Base-by-base conservation (phyloP, 2,113 vertebrate genomes). In the Podarcis muralis region DNA sequence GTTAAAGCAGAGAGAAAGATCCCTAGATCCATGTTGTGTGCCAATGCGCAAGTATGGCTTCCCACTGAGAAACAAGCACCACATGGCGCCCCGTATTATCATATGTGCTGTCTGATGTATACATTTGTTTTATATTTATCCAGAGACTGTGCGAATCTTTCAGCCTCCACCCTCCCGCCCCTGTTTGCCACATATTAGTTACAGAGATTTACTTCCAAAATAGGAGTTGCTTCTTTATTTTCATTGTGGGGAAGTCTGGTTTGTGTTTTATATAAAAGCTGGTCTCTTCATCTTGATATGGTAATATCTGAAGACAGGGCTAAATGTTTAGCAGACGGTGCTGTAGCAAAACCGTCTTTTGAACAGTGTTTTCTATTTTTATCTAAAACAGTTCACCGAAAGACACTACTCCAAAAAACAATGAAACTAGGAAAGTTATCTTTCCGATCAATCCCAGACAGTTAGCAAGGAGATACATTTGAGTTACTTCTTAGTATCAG, bases 161-260 rank as follows among this genome's bases (percentile, higher is more conserved):
- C 75, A 2, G 57, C 77, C 9, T 1, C 68, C 37, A 1, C 32
- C 84, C 85, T 74, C 40, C 2, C 37, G 87, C 88, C 85, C 87
- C 40, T 77, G 57, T 87, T 79, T 0, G 4, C 32, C n/a, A 32
- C 43, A 82, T 16, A 72, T 37, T 87, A 89, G 83, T 43, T 87
- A 66, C 66, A 16, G 1, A 74, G 92, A 92, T 86, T 88, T 80
- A 84, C 35, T 53, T 83, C 22, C 9, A 13, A 25, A 89, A 32
- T 35, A 87, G 87, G 57, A 89, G 6, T 35, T 81, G 7, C 72
- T 88, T 62, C 62, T 37, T 77, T 92, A 22, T 86, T 93, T 90
- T 77, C 71, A 77, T 25, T 37, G 22, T 77, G 32, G 66, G 13
- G 40, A 88, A 23, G 30, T 16, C 89, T 91, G 69, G 81, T n/a